phyloP scores from a whole-genome alignment of 1,140 invertebrate species.

The Philopotamus ludificatus region DNA sequence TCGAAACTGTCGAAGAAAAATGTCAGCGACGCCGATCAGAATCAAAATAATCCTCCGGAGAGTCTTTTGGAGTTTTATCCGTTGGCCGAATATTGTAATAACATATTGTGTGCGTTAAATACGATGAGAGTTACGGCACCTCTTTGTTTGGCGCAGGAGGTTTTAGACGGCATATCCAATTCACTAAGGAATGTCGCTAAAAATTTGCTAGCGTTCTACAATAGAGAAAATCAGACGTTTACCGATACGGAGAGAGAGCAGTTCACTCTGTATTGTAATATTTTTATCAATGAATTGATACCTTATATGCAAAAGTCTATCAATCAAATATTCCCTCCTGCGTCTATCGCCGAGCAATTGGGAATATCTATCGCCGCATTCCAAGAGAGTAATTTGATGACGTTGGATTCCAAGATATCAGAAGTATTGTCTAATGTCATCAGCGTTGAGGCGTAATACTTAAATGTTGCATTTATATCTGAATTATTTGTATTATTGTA shows the following conservation, averaged over 20 bases:
- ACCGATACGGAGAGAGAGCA: conserved; percentile 72
- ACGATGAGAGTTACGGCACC: conserved; percentile 78
- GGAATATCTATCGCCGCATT: conserved; percentile 73
- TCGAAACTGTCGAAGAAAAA: conserved; percentile 54
- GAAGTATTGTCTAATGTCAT: no score
- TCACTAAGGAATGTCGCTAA: conserved; percentile 70
- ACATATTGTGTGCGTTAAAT: conserved; percentile 78
- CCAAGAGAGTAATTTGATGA: no score
- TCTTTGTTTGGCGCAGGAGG: conserved; percentile 70
- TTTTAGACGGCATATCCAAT: conserved; percentile 65
- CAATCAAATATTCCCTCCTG: conserved; percentile 75
- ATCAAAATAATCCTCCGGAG: conserved; percentile 67
- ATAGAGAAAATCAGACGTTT: conserved; percentile 78
- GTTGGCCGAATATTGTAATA: conserved; percentile 86
- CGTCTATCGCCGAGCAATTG: conserved; percentile 69
- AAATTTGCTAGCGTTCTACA: conserved; percentile 71
- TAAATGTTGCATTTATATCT: no score
- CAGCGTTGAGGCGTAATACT: no score
- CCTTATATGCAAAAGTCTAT: conserved; percentile 85
- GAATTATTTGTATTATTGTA: no score
- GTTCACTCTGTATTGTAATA: conserved; percentile 74
- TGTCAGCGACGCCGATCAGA: conserved; percentile 46
- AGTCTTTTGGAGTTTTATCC: conserved; percentile 85
- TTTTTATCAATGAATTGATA: conserved; percentile 77
- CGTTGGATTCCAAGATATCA: no score